Base-by-base conservation (phyloP, 2,113 vertebrate genomes). In the Festucalex cinctus region DNA sequence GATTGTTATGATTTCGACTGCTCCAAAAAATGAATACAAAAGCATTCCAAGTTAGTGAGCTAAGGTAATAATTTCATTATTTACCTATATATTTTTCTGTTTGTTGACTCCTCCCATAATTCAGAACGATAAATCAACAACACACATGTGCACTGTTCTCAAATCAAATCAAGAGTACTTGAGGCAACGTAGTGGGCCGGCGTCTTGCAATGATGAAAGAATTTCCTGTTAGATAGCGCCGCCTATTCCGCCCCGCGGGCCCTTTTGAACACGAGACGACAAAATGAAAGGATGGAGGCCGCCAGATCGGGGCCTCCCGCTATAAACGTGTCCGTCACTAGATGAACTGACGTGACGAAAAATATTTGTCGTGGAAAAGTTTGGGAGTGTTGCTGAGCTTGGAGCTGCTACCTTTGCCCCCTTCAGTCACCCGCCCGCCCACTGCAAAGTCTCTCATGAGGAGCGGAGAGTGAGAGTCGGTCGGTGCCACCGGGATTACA, bases 341-440 rank as follows among this genome's bases (percentile, higher is more conserved):
- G 66, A 49, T 36, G 16, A 36, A 32, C 57, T 57, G 37, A 62
- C 59, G 20, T 37, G 35, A 59, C 57, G 14, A 51, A 41, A 62
- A 24, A 62, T 16, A 24, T 12, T 24, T 43, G 59, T 14, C 12
- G 37, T 62, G 36, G 37, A 41, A 61, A 41, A 36, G 17, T 53
- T 44, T 41, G 20, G 48, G 20, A 68, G 63, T 56, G 61, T 61
- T 41, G 5, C 12, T 24, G 59, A 61, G 20, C 35, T n/a, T 5
- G 10, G 9, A 60, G 20, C 69, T 68, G 69, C 51, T 70, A 77
- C 68, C 75, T 77, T 83, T 82, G 81, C 58, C 69, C 75, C 75
- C 32, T n/a, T 60, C n/a, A 10, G n/a, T n/a, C n/a, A n/a, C 26
- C 54, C 26, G 14, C 54, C 54, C 26, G 19, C 54, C 54, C 26